Evolutionary conservation across 2,888 invertebrate species (phyloP), one percentile per base, ranked within the genome.

Genomic region (Clivina fossor): DNA sequence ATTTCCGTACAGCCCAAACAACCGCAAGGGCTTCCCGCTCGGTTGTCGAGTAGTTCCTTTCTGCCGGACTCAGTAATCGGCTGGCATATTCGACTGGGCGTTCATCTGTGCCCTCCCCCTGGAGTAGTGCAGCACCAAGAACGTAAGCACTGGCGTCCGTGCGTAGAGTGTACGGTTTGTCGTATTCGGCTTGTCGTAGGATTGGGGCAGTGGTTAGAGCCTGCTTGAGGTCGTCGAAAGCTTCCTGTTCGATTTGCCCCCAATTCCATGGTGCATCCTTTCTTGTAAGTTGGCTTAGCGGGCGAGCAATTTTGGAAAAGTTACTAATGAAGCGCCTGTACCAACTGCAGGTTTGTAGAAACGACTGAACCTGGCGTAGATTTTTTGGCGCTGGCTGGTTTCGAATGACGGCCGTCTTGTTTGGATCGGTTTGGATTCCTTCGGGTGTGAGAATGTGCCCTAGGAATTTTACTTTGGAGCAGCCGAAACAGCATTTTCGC

Each of bases 1-100:
- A 74, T 43, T 71, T 70, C 20, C 64, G 49, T 0, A 69, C 53
- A 3, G 69, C 69, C 60, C 59, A 69, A 5, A 40, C 50, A 9
- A 47, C 33, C 1, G 47, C 47, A 3, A 47, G 19, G 4, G 16
- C 43, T 3, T 5, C 72, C 35, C 64, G 62, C 49, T 71, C 69
- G 0, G 65, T 65, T 1, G 65, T 63, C 0, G 63, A 56, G 40
- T 70, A 69, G n/a, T 65, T 66, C 5, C 43, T 9, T 26, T 47
- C 35, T 7, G 33, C 20, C 7, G 16, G 2, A 3, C 20, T 18
- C 7, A 40, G 26, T 30, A 49, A 18, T 11, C 28, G 16, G 11
- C 54, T 54, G 7, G 47, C 26, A n/a, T 35, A 53, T 33, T 43
- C 44, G 24, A 57, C 32, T 9, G 57, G 57, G 13, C 20, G 19